Evolutionary conservation across 2,888 invertebrate genomes (phyloP), one percentile per base, ranked within the genome.

Genomic region (Tromatobia lineatoria): DNA sequence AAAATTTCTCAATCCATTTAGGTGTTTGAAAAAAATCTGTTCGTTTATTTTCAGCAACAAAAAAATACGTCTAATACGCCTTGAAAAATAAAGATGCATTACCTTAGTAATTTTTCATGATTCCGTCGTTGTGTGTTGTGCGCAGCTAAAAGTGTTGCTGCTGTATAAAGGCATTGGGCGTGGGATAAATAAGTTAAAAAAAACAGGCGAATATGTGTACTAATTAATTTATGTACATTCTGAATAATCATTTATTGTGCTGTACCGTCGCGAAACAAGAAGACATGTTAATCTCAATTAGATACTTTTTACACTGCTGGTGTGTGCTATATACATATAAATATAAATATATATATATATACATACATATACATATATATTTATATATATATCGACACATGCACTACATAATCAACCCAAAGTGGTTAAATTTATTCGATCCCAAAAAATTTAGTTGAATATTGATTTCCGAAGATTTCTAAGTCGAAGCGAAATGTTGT

Each of bases 181-280:
- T 64, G 38, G 61, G 61, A 64, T 18, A 38, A 59, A 59, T 59
- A 59, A 34, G 29, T 54, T 23, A 11, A n/a, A n/a, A 61, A 64
- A 64, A 64, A 64, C 18, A 64, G 18, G n/a, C 38, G 8, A 64
- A 64, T 64, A 64, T 38, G 34, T 38, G 45, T 42, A 59, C 47
- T 11, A 45, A 18, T 47, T 66, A 25, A 47, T 78, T 61, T 69
- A 82, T 74, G 73, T 82, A 82, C 78, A 82, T 74, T 82, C 69
- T 78, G 73, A 74, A 82, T 78, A 50, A 69, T 78, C 59, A 64
- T 82, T 82, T 82, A 82, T 82, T 82, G 52, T 52, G 69, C 67
- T 79, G 79, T 77, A 61, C 61, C 47, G 47, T 61, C 47, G 73
- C 47, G 73, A 74, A 74, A 74, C 59, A 59, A 59, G 59, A 61